These are phyloP conservation scores for Solenodon paradoxus DNA, from an alignment of 2,113 vertebrate species.

Conservation along the genomic window DNA sequence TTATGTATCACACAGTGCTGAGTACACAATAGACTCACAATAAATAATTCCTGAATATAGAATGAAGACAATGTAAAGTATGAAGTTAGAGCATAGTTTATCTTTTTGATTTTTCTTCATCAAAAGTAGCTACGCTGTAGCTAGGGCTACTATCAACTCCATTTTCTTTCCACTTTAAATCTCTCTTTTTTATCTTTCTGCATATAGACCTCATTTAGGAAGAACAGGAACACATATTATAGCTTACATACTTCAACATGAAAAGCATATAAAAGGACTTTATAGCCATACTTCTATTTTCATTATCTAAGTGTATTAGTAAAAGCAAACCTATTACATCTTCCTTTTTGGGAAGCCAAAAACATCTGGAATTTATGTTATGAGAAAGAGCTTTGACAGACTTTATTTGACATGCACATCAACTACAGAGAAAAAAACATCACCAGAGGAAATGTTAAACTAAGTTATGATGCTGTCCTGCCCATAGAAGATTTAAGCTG, in stretches of 20 bases:
- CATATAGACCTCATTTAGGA: slow-evolving; percentile 63
- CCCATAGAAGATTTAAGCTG: slow-evolving; percentile 66
- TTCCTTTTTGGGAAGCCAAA: slow-evolving; percentile 74
- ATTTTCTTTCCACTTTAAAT: slow-evolving; percentile 60
- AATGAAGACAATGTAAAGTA: slow-evolving; percentile 2
- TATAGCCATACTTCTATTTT: slow-evolving; percentile 76
- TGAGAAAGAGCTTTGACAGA: slow-evolving; percentile 78
- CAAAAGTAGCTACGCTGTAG: slow-evolving; percentile 48
- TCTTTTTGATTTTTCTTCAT: slow-evolving; percentile 52
- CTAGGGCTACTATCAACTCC: slow-evolving; percentile 49
- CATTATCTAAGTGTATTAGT: slow-evolving; percentile 76
- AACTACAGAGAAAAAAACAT: slow-evolving; percentile 65
- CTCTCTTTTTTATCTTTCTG: not conserved
- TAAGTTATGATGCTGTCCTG: slow-evolving; percentile 74
- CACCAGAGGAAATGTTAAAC: slow-evolving; percentile 75
- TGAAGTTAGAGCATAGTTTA: slow-evolving; percentile 50
- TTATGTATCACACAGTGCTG: not conserved
- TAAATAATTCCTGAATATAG: not conserved
- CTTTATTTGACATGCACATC: slow-evolving; percentile 77
- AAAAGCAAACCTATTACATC: slow-evolving; percentile 70
- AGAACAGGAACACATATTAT: slow-evolving; percentile 59
- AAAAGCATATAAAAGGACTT: slow-evolving; percentile 74
- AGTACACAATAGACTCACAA: slow-evolving; percentile 15
- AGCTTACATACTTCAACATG: slow-evolving; percentile 74
- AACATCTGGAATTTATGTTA: slow-evolving; percentile 80